Evolutionary conservation across 2,888 invertebrate genomes (phyloP), one percentile per base, ranked within the genome.

Genomic region (Drosophila incognita): DNA sequence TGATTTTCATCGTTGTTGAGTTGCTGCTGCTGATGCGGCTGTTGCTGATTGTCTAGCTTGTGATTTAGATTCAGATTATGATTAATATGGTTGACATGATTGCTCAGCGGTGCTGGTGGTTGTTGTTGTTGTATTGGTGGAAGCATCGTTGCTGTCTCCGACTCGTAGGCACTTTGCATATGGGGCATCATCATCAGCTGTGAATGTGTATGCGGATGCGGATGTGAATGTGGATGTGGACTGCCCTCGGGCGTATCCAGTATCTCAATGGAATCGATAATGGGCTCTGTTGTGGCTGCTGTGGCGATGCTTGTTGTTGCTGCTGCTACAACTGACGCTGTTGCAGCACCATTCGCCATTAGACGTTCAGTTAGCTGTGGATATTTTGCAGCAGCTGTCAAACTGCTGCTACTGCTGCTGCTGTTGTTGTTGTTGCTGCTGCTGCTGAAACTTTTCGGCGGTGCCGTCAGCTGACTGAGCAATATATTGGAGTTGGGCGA

Each of bases 181-280:
- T 83, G 74, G 38, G 65, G 53, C 65, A 58, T 48, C 40, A 58
- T 53, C 42, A 40, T 40, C 38, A 40, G 15, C 21, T 57, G 57
- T 57, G 40, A 29, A 29, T 57, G 57, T 33, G 84, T 76, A 36
- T 84, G 84, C 6, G 90, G 91, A 79, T 84, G 84, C 6, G 90
- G 91, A 79, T 84, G 83, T 6, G 90, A 76, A 36, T 84, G 84
- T 7, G 90, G 91, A 79, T 84, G 84, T 7, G 90, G 92, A 77
- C 92, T 92, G 29, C 91, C 90, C 57, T 92, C 92, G 11, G 93
- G 93, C 11, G 92, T 92, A 63, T 92, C 92, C 38, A 92, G 70
- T 42, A 92, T 92, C 70, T 93, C 92, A 76, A 92, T 92, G 8
- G 92, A 92, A 70, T 92, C 92, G 51, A 92, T 90, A 24, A 90